These are phyloP conservation scores for Drosophila bipectinata DNA, from an alignment of 1,140 invertebrate species.

Conservation along the genomic window DNA sequence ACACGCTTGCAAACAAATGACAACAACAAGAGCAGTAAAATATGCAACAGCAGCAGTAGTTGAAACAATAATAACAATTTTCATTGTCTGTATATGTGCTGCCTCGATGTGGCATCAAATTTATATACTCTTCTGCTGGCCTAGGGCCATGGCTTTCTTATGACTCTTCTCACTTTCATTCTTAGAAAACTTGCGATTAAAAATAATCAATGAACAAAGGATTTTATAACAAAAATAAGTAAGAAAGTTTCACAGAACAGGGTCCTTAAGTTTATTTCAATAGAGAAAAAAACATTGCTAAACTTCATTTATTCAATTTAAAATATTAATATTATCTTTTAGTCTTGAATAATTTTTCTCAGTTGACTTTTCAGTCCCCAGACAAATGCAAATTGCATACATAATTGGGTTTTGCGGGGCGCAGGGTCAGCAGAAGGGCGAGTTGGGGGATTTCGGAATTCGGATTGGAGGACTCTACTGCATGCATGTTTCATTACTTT, in stretches of 20 bases:
- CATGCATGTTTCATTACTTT: slow-evolving; percentile 69
- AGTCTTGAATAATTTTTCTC: not conserved
- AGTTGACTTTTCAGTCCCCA: slow-evolving; percentile 13
- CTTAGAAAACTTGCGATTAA: not conserved
- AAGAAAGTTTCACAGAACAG: not conserved
- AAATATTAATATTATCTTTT: not conserved
- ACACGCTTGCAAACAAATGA: slow-evolving; percentile 62
- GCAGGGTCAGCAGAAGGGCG: slow-evolving; percentile 1
- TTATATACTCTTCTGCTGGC: slow-evolving; percentile 63
- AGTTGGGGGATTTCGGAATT: slow-evolving; percentile 10
- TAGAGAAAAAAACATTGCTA: too few species aligned
- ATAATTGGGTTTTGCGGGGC: slow-evolving; percentile 65
- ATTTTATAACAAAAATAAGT: not conserved
- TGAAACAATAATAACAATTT: slow-evolving; percentile 55
- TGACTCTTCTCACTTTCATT: slow-evolving; percentile 17
- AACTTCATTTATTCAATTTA: not conserved
- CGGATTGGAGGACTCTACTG: slow-evolving; percentile 9
- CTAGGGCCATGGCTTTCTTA: slow-evolving; percentile 31
- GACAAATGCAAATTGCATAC: slow-evolving; percentile 56
- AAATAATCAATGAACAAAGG: not conserved
- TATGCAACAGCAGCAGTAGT: slow-evolving; percentile 21
- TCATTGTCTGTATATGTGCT: slow-evolving; percentile 39
- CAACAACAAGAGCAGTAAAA: slow-evolving; percentile 32
- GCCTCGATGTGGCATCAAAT: slow-evolving; percentile 53
- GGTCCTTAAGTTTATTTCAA: too few species aligned